Evolutionary conservation across 2,113 vertebrate species (phyloP).

Genomic region (Aleadryas rufinucha): DNA sequence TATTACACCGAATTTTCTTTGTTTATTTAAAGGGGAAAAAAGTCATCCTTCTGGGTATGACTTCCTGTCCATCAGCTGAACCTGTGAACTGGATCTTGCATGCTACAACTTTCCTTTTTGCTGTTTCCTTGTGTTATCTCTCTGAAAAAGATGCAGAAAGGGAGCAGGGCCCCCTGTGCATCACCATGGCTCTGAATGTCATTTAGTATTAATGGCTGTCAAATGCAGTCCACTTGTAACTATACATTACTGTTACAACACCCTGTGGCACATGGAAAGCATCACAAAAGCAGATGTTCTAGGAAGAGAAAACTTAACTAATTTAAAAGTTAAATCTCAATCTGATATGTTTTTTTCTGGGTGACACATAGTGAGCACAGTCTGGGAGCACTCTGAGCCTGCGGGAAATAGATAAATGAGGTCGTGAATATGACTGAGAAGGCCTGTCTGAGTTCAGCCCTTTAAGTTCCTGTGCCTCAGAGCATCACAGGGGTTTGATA

Average conservation of each 20-base stretch:
- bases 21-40: background rate
- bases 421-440: background rate
- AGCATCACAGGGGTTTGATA: background rate
- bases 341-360: background rate
- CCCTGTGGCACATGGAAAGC: background rate
- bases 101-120: background rate
- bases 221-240: background rate
- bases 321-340: background rate
- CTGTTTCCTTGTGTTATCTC: background rate
- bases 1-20: background rate
- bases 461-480: background rate
- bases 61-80: background rate
- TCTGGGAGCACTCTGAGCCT: background rate
- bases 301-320: background rate
- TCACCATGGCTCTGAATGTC: background rate
- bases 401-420: background rate
- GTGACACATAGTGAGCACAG: background rate
- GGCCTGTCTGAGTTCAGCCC: background rate
- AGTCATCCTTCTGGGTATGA: background rate
- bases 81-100: background rate
- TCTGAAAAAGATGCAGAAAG: background rate
- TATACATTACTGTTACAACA: background rate
- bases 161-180: background rate
- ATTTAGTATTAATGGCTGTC: background rate
- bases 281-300: background rate